Evolutionary conservation across 2,888 invertebrate species (phyloP), one percentile per base, ranked within the genome.

Genomic region (Rhagonycha fulva): DNA sequence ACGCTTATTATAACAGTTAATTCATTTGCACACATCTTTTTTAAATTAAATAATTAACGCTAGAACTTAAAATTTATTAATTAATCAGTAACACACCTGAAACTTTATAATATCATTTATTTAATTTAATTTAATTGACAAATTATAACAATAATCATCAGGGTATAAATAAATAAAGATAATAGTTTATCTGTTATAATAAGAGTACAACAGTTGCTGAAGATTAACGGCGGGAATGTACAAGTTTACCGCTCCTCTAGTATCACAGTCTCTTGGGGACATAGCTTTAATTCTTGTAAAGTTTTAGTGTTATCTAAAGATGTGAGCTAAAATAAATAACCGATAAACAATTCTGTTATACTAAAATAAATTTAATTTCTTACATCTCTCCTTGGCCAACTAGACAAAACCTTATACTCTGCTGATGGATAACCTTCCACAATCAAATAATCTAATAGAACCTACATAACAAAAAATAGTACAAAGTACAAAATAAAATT

Each of bases 351-450:
- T 68, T 9, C 14, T 14, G 14, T 26, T 24, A 68, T 4, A 3
- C 14, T 24, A 30, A 68, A 70, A 30, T 67, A 66, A 28, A 66
- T 76, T 67, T 60, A 74, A 11, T 75, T 82, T 93, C 95, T 95
- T 90, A 98, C 96, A 92, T 98, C 98, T 91, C 95, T 93, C 86
- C 97, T 92, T 86, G 98, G 98, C 95, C 95, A 98, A 88, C 96
- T 95, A 83, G 95, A 94, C 84, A 98, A 94, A 77, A 98, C 93
- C 91, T 98, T 98, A 87, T 93, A 98, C 86, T 95, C 95, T 83
- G 94, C 94, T 82, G 92, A 91, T 79, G 96, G 94, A 89, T 93
- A 98, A 76, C 98, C 98, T 89, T 96, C 92, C 67, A 96, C 95
- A 75, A 95, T 93, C 80, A 98, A 91, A 89, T 92, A 98, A 89